Conservation (phyloP, 1,140 invertebrate genomes). For the Plodia interpunctella region DNA sequence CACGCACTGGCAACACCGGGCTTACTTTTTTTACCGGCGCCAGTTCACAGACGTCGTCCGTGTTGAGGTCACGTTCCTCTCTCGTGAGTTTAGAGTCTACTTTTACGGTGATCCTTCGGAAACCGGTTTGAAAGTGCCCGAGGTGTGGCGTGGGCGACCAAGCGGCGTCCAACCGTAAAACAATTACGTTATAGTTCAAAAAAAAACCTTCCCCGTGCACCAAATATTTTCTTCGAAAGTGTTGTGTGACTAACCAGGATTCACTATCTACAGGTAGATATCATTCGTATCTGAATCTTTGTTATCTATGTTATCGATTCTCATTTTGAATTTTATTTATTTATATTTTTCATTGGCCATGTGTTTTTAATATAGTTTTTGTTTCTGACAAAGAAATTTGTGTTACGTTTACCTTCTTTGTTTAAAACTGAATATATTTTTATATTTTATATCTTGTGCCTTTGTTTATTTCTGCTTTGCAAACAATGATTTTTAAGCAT, state of each 20-base stretch:
- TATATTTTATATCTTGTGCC: too few relatives aligned
- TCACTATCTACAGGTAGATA: slow-evolving; percentile 33
- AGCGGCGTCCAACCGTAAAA: slow-evolving; percentile 34
- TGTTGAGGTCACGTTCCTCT: slow-evolving; percentile 21
- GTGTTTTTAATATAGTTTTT: too few relatives aligned
- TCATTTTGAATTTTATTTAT: background rate
- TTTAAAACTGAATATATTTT: too few relatives aligned
- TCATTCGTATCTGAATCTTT: slow-evolving; percentile 27
- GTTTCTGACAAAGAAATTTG: too few relatives aligned
- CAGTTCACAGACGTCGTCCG: slow-evolving; percentile 25
- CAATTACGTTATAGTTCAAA: slow-evolving; percentile 27
- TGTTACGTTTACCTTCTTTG: too few relatives aligned
- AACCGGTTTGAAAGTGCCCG: slow-evolving; percentile 38
- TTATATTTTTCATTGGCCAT: too few relatives aligned
- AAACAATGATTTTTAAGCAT: too few relatives aligned
- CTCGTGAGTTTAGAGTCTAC: slow-evolving; percentile 22
- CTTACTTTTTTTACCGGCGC: slow-evolving; percentile 24
- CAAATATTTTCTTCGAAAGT: slow-evolving; percentile 15
- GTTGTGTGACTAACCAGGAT: slow-evolving; percentile 22
- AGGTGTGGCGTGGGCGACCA: slow-evolving; percentile 39
- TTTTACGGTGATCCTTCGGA: slow-evolving; percentile 33
- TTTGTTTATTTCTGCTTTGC: too few relatives aligned
- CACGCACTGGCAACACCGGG: slow-evolving; percentile 22
- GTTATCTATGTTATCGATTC: slow-evolving; percentile 20
- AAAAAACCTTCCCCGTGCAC: slow-evolving; percentile 21